Base-by-base conservation (phyloP, 1,140 invertebrate species). In the Brachionus koreanus region DNA sequence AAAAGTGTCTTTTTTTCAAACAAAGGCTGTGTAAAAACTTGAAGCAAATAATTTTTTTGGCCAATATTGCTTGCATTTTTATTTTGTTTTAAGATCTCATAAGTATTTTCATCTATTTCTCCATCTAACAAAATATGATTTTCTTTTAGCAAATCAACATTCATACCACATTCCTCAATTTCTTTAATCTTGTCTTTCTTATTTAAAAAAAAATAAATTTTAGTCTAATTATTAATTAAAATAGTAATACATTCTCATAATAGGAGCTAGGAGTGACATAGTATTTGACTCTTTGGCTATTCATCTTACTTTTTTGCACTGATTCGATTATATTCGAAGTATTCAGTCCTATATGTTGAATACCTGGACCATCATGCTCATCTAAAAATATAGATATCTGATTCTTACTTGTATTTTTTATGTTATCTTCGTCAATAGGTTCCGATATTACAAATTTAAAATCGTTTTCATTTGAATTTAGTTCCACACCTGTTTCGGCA, bases 11-110 rank as follows among this genome's bases (percentile, higher is more conserved):
- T 83, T 9, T 57, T 49, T 3, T 86, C 83, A 84, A 91, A 90
- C 5, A 91, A 74, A 6, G 90, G 90, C 61, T 88, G 85, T 0
- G 90, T 90, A 84, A 91, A 91, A 29, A 90, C 89, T 85, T 91
- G 90, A 86, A 91, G 86, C 13, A 91, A 84, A 83, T 90, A 90
- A 83, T 90, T 90, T 67, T 72, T 52, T 16, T 82, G 35, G 10
- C 25, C 5, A 46, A n/a, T 37, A 37, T 1, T 23, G 0, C 39
- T 33, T n/a, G 19, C 39, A n/a, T 16, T 37, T 33, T 19, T 49
- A 65, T 81, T 77, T 33, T 77, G 13, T n/a, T 33, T 74, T 5
- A 25, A 42, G 10, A 69, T 29, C 49, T 35, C 16, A 9, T 42
- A 12, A 39, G 16, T 35, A 4, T 82, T 83, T 37, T 85, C 83